Base-by-base conservation (phyloP, 2,113 vertebrate genomes). In the Coracopsis vasa region DNA sequence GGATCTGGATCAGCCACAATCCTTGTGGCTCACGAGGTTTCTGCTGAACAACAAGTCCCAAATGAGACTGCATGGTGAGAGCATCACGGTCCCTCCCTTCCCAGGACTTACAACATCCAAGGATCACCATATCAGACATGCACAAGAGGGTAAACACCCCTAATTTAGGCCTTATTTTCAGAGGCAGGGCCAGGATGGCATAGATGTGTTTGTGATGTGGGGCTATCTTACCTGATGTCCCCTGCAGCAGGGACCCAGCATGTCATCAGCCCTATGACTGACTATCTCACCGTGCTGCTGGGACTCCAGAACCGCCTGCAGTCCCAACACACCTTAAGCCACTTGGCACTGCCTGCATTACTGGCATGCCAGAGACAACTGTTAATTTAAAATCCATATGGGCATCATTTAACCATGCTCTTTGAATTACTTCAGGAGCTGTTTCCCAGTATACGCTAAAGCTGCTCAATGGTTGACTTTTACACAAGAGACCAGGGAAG, bases 11-110 rank as follows among this genome's bases (percentile, higher is more conserved):
- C 73, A 31, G 65, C 15, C 41, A 28, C 56, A 11, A 0, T 3
- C 42, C 44, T 45, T 33, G 15, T 11, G 37, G 41, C 17, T 62
- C 5, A 1, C 0, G 0, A 50, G 23, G 13, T 3, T 67, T 72
- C 71, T 83, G 39, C 15, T 39, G 7, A 39, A 10, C 9, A 31
- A 23, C 53, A 77, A 6, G 39, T 18, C 74, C 25, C 23, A 60
- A 7, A 13, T 0, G 6, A 44, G 64, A 28, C 41, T 10, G 48
- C 35, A 11, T 3, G 13, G n/a, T 24, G 39, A 27, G 51, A 84
- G 44, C 67, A 58, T 9, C 54, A 39, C 0, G 0, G 20, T 14
- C 31, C 15, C 39, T n/a, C 15, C 33, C 7, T 42, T 56, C 42
- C 48, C 54, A 41, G 61, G 42, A 16, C 18, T 17, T 20, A 19